These are phyloP conservation scores for Lasioglossum pauxillum DNA, from an alignment of 2,888 invertebrate species.

Conservation along the genomic window DNA sequence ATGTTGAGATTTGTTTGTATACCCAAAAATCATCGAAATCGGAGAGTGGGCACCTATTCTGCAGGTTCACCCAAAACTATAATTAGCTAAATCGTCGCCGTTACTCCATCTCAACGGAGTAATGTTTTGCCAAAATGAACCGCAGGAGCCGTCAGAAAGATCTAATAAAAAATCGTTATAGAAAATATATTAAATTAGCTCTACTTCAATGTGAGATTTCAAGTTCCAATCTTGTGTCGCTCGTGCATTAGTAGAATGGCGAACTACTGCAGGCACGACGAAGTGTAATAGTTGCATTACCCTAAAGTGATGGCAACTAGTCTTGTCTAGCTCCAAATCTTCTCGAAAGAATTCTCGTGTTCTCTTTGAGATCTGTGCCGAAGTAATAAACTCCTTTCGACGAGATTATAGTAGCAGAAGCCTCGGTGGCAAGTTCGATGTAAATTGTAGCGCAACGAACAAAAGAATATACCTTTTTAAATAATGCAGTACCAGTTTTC, in stretches of 20 bases:
- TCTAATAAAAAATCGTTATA: background rate
- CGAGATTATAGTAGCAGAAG: background rate
- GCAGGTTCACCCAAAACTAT: background rate
- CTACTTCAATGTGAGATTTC: too few relatives aligned
- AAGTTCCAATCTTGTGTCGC: background rate
- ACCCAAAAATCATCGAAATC: background rate
- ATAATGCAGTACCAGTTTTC: constrained; percentile 84
- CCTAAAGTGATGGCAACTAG: background rate
- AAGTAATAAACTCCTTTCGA: background rate
- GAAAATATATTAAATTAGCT: background rate
- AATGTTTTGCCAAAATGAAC: background rate
- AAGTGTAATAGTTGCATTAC: background rate
- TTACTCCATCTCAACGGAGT: background rate
- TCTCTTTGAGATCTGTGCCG: background rate
- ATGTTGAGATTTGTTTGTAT: too few relatives aligned
- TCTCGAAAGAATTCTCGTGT: background rate
- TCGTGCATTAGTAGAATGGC: background rate
- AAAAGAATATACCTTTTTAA: constrained; percentile 82
- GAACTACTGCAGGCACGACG: background rate
- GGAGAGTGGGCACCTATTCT: background rate
- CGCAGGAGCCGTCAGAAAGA: background rate
- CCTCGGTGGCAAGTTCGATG: background rate
- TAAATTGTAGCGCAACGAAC: background rate
- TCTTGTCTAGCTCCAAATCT: background rate
- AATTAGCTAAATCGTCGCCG: background rate